phyloP scores from a whole-genome alignment of 2,797 vertebrate genomes.

The Garrulus glandarius region DNA sequence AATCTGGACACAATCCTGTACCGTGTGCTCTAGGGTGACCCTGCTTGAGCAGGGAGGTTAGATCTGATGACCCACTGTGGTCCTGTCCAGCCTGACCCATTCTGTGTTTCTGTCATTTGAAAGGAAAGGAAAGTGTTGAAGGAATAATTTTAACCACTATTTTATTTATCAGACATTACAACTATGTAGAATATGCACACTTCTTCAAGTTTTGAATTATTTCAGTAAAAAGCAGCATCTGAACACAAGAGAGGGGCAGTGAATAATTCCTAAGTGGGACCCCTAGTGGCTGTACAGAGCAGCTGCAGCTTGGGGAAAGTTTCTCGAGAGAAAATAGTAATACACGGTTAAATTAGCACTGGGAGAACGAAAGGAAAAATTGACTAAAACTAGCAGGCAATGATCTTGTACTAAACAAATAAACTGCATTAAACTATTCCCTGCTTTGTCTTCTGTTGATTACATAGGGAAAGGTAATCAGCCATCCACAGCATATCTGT shows the following conservation, averaged over 20 bases:
- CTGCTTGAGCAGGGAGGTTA: neutral
- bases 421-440: neutral
- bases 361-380: neutral
- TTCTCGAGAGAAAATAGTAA: neutral
- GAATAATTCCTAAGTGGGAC: neutral
- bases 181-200: neutral
- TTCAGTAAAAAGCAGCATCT: neutral
- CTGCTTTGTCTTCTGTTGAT: neutral
- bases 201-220: neutral
- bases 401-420: neutral
- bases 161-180: neutral
- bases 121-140: neutral
- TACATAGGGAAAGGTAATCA: neutral
- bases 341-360: neutral
- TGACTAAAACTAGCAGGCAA: neutral
- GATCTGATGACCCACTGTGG: neutral
- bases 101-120: neutral
- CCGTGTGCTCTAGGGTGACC: neutral
- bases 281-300: neutral
- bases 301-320: neutral
- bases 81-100: neutral
- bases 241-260: neutral
- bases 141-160: neutral
- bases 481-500: neutral
- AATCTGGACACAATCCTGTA: neutral